These are phyloP conservation scores for Chloromyia formosa DNA, from an alignment of 2,888 invertebrate species.

Conservation along the genomic window DNA sequence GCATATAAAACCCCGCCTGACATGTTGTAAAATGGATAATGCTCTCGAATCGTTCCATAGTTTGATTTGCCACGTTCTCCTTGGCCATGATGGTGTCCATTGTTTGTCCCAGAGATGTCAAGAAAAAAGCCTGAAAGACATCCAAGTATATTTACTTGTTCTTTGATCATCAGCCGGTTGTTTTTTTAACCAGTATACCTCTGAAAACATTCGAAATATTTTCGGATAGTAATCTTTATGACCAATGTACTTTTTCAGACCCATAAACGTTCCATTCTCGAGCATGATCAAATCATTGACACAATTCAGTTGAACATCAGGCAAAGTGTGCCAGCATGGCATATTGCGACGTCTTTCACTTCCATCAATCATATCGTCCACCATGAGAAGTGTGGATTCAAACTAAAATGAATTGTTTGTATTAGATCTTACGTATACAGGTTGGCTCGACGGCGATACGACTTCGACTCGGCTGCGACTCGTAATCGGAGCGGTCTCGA, in stretches of 20 bases:
- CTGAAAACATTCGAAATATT: neutral
- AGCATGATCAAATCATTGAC: slow-evolving; percentile 19
- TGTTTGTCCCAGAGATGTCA: slow-evolving; percentile 8
- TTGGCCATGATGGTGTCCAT: slow-evolving; percentile 4
- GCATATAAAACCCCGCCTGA: slow-evolving; percentile 25
- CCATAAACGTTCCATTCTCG: slow-evolving; percentile 6
- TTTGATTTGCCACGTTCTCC: slow-evolving; percentile 6
- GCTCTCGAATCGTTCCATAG: slow-evolving; percentile 21
- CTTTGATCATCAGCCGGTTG: neutral
- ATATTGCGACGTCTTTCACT: slow-evolving; percentile 16
- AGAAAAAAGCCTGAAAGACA: slow-evolving; percentile 10
- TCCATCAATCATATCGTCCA: slow-evolving; percentile 28
- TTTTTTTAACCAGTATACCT: neutral
- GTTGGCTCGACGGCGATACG: no score
- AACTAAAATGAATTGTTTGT: slow-evolving; percentile 9
- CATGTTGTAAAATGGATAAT: slow-evolving; percentile 18
- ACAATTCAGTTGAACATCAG: slow-evolving; percentile 1
- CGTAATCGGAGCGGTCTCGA: no score
- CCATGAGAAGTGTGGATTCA: slow-evolving; percentile 12
- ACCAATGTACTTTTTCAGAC: slow-evolving; percentile 10
- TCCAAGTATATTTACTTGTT: neutral
- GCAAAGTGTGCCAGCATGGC: slow-evolving; percentile 14
- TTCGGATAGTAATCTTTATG: slow-evolving; percentile 23
- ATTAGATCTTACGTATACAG: neutral
- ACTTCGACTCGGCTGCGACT: no score